Evolutionary conservation across 2,113 vertebrate genomes (phyloP).

Genomic region (Plecturocebus donacophilus): DNA sequence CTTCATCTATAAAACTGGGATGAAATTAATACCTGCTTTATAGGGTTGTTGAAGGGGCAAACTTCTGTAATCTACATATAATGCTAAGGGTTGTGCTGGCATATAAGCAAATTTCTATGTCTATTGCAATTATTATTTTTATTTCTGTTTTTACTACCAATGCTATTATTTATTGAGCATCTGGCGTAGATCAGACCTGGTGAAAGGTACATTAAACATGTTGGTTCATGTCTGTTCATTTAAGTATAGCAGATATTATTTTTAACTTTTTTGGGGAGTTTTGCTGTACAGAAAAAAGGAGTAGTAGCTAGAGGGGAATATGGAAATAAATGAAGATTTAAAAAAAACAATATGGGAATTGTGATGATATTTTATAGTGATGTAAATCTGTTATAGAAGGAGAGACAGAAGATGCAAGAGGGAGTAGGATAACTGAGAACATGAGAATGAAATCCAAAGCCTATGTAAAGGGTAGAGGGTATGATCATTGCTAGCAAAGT

Average conservation of each 20-base stretch:
- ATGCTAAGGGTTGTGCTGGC: not conserved
- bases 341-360: not conserved
- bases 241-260: not conserved
- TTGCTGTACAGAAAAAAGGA: not conserved
- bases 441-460: not conserved
- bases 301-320: not conserved
- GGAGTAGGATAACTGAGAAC: not conserved
- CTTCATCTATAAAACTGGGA: not conserved
- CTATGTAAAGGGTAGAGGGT: not conserved
- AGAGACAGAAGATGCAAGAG: not conserved
- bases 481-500: not conserved
- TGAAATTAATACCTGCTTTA: not conserved
- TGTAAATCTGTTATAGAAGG: not conserved
- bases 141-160: not conserved
- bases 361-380: not conserved
- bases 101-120: not conserved
- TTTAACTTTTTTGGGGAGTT: not conserved
- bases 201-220: not conserved
- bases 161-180: not conserved
- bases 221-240: not conserved
- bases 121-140: constrained; percentile 1
- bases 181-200: not conserved
- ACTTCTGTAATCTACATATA: not conserved
- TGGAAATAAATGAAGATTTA: not conserved
- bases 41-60: not conserved